Evolutionary conservation across 2,113 vertebrate genomes (phyloP).

Genomic region (Pelecanus crispus): DNA sequence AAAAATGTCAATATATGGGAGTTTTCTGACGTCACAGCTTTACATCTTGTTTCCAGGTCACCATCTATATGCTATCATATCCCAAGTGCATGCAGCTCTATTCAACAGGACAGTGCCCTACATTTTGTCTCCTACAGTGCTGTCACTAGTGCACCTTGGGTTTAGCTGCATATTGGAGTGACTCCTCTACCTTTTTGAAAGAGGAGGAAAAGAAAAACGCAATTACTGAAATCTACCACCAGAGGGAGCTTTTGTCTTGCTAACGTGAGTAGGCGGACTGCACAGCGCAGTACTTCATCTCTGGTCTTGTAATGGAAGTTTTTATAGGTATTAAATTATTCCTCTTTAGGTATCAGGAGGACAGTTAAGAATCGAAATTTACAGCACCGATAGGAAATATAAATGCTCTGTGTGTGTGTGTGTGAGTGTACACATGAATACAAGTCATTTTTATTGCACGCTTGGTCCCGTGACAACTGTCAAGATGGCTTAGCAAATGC

Average conservation of each 20-base stretch:
- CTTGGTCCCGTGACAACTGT: background rate
- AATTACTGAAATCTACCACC: background rate
- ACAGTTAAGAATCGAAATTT: background rate
- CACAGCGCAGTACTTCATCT: background rate
- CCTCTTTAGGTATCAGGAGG: background rate
- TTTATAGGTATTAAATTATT: background rate
- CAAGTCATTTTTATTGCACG: background rate
- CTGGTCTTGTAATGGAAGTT: background rate
- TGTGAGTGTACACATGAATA: background rate
- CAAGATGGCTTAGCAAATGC: background rate
- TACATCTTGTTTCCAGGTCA: background rate
- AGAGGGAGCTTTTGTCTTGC: constrained; percentile 8
- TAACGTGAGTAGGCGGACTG: accelerated
- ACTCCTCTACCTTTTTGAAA: accelerated
- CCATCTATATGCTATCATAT: accelerated
- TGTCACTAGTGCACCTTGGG: background rate
- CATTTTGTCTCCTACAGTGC: background rate
- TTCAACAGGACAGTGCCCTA: background rate
- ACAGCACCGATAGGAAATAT: background rate
- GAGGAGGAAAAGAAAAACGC: background rate
- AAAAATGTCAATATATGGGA: background rate
- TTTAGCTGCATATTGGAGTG: background rate
- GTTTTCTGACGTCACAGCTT: background rate
- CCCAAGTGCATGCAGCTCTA: background rate
- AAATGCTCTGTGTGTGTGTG: background rate